Evolutionary conservation across 2,797 vertebrate species (phyloP).

Genomic region (Darevskia mixta): DNA sequence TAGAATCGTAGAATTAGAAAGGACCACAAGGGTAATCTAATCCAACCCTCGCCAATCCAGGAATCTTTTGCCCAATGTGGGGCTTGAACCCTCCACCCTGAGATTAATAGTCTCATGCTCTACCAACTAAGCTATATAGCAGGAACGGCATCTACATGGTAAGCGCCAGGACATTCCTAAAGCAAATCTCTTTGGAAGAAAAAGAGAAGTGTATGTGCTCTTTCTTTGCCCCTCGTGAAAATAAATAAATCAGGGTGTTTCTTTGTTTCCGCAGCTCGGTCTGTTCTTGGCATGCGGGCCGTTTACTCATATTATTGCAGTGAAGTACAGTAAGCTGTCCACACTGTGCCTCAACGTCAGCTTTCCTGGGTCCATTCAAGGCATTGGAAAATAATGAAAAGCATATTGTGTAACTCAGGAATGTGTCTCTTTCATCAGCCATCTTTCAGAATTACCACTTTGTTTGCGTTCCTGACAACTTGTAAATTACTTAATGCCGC

Average conservation of each 20-base stretch:
- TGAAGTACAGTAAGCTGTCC: slow-evolving; percentile 43
- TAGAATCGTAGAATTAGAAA: too few species aligned
- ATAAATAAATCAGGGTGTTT: slow-evolving; percentile 39
- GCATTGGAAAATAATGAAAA: slow-evolving; percentile 53
- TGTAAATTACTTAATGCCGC: slow-evolving; percentile 55
- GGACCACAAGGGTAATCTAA: too few species aligned
- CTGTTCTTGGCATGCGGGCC: slow-evolving; percentile 43
- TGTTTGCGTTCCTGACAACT: slow-evolving; percentile 54
- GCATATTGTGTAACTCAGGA: slow-evolving; percentile 56
- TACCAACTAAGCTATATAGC: too few species aligned
- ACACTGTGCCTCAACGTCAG: slow-evolving; percentile 42
- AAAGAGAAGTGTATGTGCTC: slow-evolving; percentile 1
- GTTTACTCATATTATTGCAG: slow-evolving; percentile 32
- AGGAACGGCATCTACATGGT: slow-evolving; percentile 23
- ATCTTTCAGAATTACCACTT: slow-evolving; percentile 32
- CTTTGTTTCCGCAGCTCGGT: slow-evolving; percentile 48
- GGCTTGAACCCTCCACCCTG: too few species aligned
- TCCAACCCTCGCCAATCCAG: too few species aligned
- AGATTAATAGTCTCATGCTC: too few species aligned
- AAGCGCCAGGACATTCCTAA: slow-evolving; percentile 7
- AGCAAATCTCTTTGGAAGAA: not conserved
- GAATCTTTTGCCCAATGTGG: too few species aligned
- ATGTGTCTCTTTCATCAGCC: slow-evolving; percentile 32
- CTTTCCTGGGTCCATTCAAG: slow-evolving; percentile 64
- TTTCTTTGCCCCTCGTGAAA: slow-evolving; percentile 42